Percentiles rank a stretch among this genome's conserved stretches.
Conservation (phyloP, 2,797 vertebrate species). For the Fringilla coelebs region DNA sequence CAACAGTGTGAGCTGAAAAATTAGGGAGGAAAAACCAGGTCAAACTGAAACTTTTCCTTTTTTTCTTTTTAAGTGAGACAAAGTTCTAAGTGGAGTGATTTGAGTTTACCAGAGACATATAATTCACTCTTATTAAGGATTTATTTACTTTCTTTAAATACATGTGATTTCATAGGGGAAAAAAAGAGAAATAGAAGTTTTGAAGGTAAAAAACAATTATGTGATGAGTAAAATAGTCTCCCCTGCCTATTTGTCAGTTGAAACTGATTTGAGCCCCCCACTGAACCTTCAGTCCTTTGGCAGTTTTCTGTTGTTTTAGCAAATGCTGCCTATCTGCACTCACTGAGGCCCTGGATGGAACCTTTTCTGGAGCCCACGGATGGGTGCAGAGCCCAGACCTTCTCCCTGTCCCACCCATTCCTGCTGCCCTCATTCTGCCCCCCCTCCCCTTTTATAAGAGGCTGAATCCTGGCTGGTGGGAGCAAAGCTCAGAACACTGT, state of each 20-base stretch:
- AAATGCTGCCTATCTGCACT: background rate
- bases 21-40: slow-evolving; percentile 64
- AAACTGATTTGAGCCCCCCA: background rate
- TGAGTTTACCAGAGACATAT: background rate
- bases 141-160: background rate
- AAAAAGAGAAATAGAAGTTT: background rate
- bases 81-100: background rate
- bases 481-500: background rate
- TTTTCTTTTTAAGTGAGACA: slow-evolving; percentile 4
- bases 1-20: slow-evolving; percentile 62
- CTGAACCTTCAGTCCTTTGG: background rate
- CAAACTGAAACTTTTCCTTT: slow-evolving; percentile 33
- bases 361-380: background rate
- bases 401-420: background rate
- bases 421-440: background rate
- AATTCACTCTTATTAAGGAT: background rate
- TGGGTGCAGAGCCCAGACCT: background rate
- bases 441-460: background rate
- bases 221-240: background rate
- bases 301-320: background rate
- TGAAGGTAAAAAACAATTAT: background rate
- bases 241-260: background rate
- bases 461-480: background rate
- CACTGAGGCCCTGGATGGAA: rapidly evolving
- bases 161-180: background rate